phyloP scores from a whole-genome alignment of 2,797 vertebrate species.

The Thalassophryne amazonica region DNA sequence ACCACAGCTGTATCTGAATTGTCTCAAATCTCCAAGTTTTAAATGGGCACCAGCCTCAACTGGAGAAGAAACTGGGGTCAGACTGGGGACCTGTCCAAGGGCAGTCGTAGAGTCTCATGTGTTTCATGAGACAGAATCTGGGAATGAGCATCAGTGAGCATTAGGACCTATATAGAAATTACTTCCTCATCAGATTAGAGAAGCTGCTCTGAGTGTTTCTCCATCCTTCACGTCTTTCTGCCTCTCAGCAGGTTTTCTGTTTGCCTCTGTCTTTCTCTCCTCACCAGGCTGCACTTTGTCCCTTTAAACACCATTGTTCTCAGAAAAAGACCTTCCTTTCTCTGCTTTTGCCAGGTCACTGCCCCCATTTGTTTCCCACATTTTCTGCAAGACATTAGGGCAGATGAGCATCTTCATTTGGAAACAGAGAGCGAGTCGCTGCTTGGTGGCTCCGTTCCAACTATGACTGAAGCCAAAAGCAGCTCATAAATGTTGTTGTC shows the following conservation, averaged over 20 bases:
- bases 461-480: conserved; percentile 41
- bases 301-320: conserved; percentile 50
- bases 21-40: too few relatives aligned
- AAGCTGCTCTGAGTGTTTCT: too few relatives aligned
- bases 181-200: too few relatives aligned
- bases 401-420: conserved; percentile 53
- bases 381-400: conserved; percentile 53
- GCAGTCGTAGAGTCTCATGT: too few relatives aligned
- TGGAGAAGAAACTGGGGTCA: too few relatives aligned
- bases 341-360: conserved; percentile 47
- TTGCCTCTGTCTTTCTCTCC: conserved; percentile 1
- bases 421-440: conserved; percentile 30
- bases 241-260: too few relatives aligned
- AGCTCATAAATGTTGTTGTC: conserved; percentile 42
- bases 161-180: too few relatives aligned
- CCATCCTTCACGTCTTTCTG: not conserved
- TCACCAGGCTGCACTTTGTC: conserved; percentile 20
- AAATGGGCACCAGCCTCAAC: too few relatives aligned
- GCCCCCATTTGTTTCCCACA: conserved; percentile 41
- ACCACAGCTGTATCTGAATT: too few relatives aligned
- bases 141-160: too few relatives aligned
- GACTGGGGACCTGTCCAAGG: too few relatives aligned
- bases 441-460: conserved; percentile 47
- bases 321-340: conserved; percentile 39
- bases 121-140: too few relatives aligned